phyloP scores from a whole-genome alignment of 2,113 vertebrate species.

The Eptesicus fuscus region DNA sequence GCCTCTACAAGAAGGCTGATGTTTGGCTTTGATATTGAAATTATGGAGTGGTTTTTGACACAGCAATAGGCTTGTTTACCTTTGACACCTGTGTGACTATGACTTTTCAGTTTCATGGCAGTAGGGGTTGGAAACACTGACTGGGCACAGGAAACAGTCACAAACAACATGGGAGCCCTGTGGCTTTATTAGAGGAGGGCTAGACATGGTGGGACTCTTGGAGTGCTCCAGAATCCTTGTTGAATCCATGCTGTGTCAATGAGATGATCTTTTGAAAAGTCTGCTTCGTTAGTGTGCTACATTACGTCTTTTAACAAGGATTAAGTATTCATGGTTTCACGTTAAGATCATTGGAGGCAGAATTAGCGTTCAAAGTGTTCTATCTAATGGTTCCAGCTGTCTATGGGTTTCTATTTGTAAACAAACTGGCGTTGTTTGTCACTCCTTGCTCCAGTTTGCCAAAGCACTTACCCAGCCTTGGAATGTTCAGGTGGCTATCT shows the following conservation, averaged over 20 bases:
- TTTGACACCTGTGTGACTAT: neutral
- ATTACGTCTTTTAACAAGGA: neutral
- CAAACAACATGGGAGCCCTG: neutral
- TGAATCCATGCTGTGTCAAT: neutral
- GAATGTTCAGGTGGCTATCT: neutral
- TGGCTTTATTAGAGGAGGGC: neutral
- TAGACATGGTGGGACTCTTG: neutral
- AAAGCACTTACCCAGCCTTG: neutral
- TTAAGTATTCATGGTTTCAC: neutral
- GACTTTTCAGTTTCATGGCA: neutral
- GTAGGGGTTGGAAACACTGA: neutral
- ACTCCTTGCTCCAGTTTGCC: neutral
- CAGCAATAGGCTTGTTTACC: neutral
- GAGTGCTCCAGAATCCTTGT: neutral
- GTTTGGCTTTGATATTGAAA: constrained; percentile 17
- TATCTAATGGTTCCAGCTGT: neutral
- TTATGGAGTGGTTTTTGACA: neutral
- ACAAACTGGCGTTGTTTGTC: neutral
- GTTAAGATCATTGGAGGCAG: neutral
- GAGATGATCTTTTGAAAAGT: neutral
- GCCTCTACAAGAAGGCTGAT: neutral
- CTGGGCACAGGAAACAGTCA: neutral
- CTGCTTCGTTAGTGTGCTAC: neutral
- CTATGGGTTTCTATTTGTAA: neutral
- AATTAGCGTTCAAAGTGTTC: neutral